Conservation (phyloP, 2,888 invertebrate genomes). For the Catonia carolina region DNA sequence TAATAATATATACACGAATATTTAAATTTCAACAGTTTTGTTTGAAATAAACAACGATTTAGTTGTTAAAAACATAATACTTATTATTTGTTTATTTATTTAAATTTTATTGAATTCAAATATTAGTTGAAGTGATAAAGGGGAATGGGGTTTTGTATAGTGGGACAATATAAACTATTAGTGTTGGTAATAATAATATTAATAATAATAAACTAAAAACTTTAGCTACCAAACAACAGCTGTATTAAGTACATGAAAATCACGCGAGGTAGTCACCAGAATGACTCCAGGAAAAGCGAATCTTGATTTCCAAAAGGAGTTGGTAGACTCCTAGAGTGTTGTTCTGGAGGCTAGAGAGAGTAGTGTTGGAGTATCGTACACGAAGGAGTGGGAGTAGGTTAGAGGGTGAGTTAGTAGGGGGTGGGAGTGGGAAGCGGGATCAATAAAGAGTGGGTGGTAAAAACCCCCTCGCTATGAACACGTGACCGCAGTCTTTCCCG, state of each 20-base stretch:
- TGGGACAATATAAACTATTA: too few relatives aligned
- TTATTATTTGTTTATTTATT: too few relatives aligned
- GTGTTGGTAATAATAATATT: conserved; percentile 5
- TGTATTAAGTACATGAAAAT: background rate
- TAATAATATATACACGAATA: too few relatives aligned
- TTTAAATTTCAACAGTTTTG: too few relatives aligned
- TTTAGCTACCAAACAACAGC: background rate
- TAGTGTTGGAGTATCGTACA: background rate
- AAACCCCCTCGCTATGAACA: conserved; percentile 6
- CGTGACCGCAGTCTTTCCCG: conserved; percentile 5
- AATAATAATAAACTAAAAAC: background rate
- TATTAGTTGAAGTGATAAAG: too few relatives aligned
- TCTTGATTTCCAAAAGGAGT: background rate
- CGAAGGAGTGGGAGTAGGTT: background rate
- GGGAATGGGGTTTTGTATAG: too few relatives aligned
- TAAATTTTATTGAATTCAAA: too few relatives aligned
- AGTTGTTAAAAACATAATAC: too few relatives aligned
- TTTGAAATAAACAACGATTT: too few relatives aligned
- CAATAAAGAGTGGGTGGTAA: conserved; percentile 26
- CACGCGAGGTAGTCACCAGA: too few relatives aligned
- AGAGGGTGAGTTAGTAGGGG: conserved; percentile 11
- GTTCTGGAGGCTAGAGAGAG: background rate
- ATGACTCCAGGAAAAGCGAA: too few relatives aligned
- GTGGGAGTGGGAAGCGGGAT: conserved; percentile 26
- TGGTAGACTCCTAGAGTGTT: background rate